Evolutionary conservation across 2,797 vertebrate species (phyloP), one percentile per base, ranked within the genome.

Genomic region (Anguilla megastoma): DNA sequence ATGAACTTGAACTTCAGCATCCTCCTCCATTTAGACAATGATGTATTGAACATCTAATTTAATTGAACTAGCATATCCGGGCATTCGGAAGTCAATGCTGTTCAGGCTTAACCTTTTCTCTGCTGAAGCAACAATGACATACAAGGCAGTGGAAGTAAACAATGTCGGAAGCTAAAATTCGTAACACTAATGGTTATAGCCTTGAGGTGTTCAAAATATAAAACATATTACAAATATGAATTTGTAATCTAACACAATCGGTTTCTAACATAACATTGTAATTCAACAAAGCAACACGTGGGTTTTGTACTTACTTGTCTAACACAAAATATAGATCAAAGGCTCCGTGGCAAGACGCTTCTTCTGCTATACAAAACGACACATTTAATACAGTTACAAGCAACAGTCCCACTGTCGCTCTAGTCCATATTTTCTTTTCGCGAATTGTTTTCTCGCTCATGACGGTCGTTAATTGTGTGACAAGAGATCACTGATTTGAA

Each of bases 261-360:
- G 36, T 41, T 41, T 24, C 21, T 21, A 33, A 63, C 48, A 45
- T 86, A n/a, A 74, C 21, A 9, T 58, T 9, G 3, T 56, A 45
- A 5, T 54, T 52, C 50, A 84, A 30, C 52, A 33, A 56, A 30
- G 24, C 30, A 33, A 82, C 74, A 66, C 24, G 27, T 9, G n/a
- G 52, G 27, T 50, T 30, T 45, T n/a, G 85, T 86, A 94, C 95
- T 96, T 93, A 99, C 98, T 96, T 97, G 96, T 99, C 98, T 84
- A 99, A 91, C 2, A 99, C 97, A 91, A 98, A 98, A 92, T 99
- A 99, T 87, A 99, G 92, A 91, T 99, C 98, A 93, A 98, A 98
- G 0, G 97, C 98, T 88, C 96, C 97, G 89, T 95, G 95, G 92
- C 98, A 99, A 6, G 97, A 97, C 3, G 95, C 94, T 8, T 96